These are phyloP conservation scores for Tachysurus fulvidraco DNA, from an alignment of 2,113 vertebrate species.

Conservation along the genomic window DNA sequence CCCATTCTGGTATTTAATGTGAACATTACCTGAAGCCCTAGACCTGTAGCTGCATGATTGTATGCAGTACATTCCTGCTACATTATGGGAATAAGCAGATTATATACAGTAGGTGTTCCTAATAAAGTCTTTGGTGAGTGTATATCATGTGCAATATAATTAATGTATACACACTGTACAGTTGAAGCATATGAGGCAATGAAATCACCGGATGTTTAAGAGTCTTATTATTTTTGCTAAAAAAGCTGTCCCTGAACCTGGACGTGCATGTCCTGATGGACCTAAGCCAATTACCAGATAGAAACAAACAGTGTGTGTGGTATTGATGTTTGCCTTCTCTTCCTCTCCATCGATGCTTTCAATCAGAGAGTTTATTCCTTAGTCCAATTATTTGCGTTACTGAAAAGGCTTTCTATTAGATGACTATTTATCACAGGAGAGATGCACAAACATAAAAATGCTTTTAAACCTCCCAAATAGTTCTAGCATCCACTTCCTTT, in stretches of 20 bases:
- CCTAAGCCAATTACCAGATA: background rate
- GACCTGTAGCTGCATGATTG: background rate
- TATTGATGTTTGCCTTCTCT: conserved; percentile 1
- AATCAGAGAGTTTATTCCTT: conserved; percentile 16
- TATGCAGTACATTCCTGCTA: background rate
- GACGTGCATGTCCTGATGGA: background rate
- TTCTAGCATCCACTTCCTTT: background rate
- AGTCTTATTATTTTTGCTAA: background rate
- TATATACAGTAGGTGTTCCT: background rate
- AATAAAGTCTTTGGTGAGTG: background rate
- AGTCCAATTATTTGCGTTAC: conserved; percentile 27
- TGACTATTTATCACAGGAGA: conserved; percentile 4
- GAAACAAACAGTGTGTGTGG: conserved; percentile 5
- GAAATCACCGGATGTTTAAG: background rate
- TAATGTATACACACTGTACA: background rate
- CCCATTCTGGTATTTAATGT: background rate
- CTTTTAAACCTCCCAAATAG: conserved; percentile 16
- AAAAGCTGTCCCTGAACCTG: background rate
- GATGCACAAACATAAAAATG: background rate
- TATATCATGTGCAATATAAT: background rate
- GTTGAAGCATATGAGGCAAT: background rate
- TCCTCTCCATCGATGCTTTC: conserved; percentile 4
- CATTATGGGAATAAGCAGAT: background rate
- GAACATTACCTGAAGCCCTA: background rate
- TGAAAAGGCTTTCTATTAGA: conserved; percentile 31